Percentiles rank a stretch among this genome's conserved stretches.
Evolutionary conservation across 2,113 vertebrate genomes (phyloP).

Genomic region (Chascanopsetta lugubris): DNA sequence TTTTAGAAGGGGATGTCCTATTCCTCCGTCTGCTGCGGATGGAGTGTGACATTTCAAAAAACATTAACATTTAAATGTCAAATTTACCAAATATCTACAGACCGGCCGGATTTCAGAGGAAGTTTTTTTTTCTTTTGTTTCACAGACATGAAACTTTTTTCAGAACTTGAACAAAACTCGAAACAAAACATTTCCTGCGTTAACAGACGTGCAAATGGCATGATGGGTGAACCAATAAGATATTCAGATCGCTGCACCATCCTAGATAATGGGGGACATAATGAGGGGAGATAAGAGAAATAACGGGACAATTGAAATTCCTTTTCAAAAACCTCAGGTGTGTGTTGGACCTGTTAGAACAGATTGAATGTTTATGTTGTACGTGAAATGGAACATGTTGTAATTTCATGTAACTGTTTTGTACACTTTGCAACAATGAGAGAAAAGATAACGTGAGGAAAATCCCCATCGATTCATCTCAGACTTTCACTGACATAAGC

Average conservation of each 20-base stretch:
- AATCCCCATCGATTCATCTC: conserved; percentile 80
- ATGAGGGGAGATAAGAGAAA: neutral
- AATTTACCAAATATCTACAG: conserved; percentile 67
- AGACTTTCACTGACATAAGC: conserved; percentile 69
- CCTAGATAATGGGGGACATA: neutral
- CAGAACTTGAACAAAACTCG: neutral
- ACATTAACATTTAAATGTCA: conserved; percentile 82
- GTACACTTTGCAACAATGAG: conserved; percentile 35
- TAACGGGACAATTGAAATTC: neutral
- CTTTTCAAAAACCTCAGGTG: neutral
- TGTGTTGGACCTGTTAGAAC: too few species aligned
- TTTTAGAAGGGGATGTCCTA: conserved; percentile 68
- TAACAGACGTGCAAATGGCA: neutral
- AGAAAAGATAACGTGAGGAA: conserved; percentile 56
- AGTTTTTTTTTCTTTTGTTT: conserved; percentile 45
- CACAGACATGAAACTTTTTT: conserved; percentile 47
- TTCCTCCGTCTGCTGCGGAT: conserved; percentile 69
- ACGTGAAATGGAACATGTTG: too few species aligned
- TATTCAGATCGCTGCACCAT: neutral
- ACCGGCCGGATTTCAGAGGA: conserved; percentile 54
- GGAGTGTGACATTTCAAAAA: conserved; percentile 78
- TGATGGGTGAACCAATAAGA: neutral
- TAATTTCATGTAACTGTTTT: too few species aligned
- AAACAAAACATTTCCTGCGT: neutral
- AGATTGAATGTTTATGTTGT: too few species aligned